Conservation (phyloP, 2,888 invertebrate species). For the Furcula furcula region DNA sequence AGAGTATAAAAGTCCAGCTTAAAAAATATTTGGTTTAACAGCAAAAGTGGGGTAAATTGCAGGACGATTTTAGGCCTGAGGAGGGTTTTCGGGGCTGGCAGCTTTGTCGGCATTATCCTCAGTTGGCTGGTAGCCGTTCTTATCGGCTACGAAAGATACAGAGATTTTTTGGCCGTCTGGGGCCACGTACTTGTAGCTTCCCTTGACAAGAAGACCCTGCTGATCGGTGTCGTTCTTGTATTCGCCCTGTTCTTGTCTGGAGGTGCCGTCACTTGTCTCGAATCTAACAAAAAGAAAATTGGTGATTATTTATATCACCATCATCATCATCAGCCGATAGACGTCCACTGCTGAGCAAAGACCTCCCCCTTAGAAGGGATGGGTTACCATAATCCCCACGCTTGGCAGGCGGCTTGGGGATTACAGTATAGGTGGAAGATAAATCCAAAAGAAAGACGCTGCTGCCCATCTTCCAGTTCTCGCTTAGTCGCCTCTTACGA, state of each 20-base stretch:
- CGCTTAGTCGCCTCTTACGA: no score
- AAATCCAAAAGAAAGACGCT: no score
- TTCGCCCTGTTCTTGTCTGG: conserved; percentile 84
- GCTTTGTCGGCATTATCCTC: conserved; percentile 44
- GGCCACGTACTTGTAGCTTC: conserved; percentile 84
- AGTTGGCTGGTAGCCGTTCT: conserved; percentile 82
- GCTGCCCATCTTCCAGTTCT: no score
- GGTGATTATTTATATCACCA: no score
- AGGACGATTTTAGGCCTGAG: conserved; percentile 16
- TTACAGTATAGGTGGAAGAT: no score
- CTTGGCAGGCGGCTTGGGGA: no score
- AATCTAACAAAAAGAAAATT: conserved; percentile 57
- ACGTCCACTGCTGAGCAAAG: no score
- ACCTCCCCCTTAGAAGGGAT: no score
- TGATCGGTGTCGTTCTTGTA: conserved; percentile 85
- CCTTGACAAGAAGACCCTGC: conserved; percentile 83
- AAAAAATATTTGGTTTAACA: conserved; percentile 40
- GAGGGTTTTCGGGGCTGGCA: conserved; percentile 25
- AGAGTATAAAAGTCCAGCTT: conserved; percentile 23
- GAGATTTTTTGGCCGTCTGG: conserved; percentile 84
- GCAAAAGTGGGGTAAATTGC: conserved; percentile 7
- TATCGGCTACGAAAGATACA: conserved; percentile 82
- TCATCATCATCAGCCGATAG: no score
- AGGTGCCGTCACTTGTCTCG: conserved; percentile 85
- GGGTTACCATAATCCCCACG: no score